A percentile compares a stretch with the other conserved stretches of the same genome.
phyloP scores from a whole-genome alignment of 1,140 invertebrate genomes.

The Branchinecta lindahli region DNA sequence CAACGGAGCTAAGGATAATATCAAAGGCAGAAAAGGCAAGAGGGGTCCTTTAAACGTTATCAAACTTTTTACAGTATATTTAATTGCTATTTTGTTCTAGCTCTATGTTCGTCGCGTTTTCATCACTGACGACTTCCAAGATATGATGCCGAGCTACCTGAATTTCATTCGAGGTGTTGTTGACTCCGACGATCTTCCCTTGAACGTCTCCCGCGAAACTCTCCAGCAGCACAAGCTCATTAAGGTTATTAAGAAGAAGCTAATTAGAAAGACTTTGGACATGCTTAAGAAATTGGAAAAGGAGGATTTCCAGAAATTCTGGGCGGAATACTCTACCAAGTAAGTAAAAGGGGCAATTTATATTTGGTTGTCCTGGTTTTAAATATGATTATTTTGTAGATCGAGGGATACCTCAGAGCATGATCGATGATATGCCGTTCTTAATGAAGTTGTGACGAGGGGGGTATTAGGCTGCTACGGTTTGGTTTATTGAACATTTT shows the following conservation, averaged over 20 bases:
- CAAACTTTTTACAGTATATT: no score
- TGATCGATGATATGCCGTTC: no score
- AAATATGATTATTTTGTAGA: no score
- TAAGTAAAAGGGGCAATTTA: slow-evolving; percentile 32
- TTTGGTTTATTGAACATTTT: no score
- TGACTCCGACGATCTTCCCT: slow-evolving; percentile 95
- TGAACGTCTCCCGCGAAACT: slow-evolving; percentile 96
- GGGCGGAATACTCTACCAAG: slow-evolving; percentile 99
- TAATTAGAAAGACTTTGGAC: slow-evolving; percentile 89
- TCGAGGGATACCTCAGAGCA: no score
- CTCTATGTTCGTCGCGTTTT: slow-evolving; percentile 92
- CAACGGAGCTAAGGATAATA: no score
- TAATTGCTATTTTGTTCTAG: slow-evolving; percentile 29
- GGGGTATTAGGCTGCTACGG: no score
- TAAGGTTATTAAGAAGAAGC: slow-evolving; percentile 96
- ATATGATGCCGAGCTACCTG: slow-evolving; percentile 98
- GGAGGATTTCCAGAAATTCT: slow-evolving; percentile 85
- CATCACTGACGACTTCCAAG: slow-evolving; percentile 98
- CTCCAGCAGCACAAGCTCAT: slow-evolving; percentile 93
- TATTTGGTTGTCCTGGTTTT: no score
- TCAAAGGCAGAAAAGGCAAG: no score
- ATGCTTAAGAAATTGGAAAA: slow-evolving; percentile 95
- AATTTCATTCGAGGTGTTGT: slow-evolving; percentile 89
- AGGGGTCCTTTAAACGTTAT: no score
- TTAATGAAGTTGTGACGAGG: no score